These are phyloP conservation scores for Lasius fuliginosus DNA, from an alignment of 2,888 invertebrate species.

Conservation along the genomic window DNA sequence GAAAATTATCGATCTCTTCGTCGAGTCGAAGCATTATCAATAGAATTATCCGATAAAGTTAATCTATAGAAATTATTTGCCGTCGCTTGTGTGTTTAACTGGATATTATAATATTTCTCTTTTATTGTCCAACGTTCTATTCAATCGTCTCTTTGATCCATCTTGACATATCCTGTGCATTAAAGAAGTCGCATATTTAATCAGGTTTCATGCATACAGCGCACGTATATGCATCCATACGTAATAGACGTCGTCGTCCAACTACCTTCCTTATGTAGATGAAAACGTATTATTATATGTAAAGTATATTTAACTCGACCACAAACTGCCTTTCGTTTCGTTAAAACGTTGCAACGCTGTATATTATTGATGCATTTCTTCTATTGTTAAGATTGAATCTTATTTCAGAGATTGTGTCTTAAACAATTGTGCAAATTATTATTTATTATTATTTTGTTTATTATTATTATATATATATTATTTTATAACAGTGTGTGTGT, in stretches of 20 bases:
- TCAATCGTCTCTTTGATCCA: conserved; percentile 35
- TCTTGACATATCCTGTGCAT: conserved; percentile 20
- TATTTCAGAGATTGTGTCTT: background rate
- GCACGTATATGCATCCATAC: conserved; percentile 26
- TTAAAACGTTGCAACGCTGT: conserved; percentile 2
- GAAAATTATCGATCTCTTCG: background rate
- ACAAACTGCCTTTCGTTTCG: conserved; percentile 17
- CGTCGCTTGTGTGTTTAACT: background rate
- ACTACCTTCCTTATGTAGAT: conserved; percentile 50
- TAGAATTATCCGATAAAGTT: conserved; percentile 17
- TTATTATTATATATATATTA: too few relatives aligned
- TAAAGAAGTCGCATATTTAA: conserved; percentile 22
- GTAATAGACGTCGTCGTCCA: conserved; percentile 2
- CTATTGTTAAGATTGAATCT: background rate
- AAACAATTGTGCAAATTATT: background rate
- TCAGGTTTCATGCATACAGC: conserved; percentile 25
- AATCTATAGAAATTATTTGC: conserved; percentile 3
- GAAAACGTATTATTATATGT: conserved; percentile 58
- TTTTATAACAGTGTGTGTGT: background rate
- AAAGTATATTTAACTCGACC: conserved; percentile 46
- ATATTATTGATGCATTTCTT: background rate
- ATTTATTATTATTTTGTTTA: too few relatives aligned
- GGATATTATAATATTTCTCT: conserved; percentile 25
- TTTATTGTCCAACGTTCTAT: conserved; percentile 10
- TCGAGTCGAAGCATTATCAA: background rate